Percentiles rank a stretch among this genome's conserved stretches.
phyloP scores from a whole-genome alignment of 2,888 invertebrate species.

The Rambutsinella grinnellia region DNA sequence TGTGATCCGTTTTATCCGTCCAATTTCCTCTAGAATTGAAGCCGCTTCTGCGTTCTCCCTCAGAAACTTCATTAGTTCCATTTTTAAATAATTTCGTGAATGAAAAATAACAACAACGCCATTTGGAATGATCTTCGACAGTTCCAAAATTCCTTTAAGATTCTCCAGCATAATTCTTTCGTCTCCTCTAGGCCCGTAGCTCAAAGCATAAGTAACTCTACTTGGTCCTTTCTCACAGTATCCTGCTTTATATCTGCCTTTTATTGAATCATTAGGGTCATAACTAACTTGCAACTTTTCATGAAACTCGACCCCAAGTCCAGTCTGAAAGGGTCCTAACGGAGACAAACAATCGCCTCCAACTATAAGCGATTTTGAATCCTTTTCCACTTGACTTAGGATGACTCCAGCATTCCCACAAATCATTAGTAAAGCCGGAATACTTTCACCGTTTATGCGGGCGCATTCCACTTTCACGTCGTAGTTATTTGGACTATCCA shows the following conservation, averaged over 20 bases:
- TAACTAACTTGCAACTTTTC: neutral
- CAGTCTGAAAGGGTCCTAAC: neutral
- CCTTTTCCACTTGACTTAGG: neutral
- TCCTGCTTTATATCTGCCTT: neutral
- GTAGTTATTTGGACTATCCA: neutral
- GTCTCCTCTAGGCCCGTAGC: neutral
- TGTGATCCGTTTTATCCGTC: neutral
- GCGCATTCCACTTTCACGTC: neutral
- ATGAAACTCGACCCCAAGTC: constrained; percentile 1
- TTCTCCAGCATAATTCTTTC: constrained; percentile 12
- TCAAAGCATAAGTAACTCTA: neutral
- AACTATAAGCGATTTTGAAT: neutral
- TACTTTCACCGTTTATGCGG: neutral
- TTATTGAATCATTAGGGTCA: neutral
- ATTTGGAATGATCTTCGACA: constrained; percentile 44
- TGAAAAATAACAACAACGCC: constrained; percentile 58
- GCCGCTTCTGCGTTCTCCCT: too few relatives aligned
- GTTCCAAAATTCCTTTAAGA: constrained; percentile 23
- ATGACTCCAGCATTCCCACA: neutral
- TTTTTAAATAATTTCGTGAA: neutral
- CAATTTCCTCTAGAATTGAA: neutral
- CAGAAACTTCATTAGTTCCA: too few relatives aligned
- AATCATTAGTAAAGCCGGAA: neutral
- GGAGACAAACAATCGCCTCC: neutral
- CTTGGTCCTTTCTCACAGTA: constrained; percentile 11